phyloP scores from a whole-genome alignment of 2,113 vertebrate species.

The Entelurus aequoreus region DNA sequence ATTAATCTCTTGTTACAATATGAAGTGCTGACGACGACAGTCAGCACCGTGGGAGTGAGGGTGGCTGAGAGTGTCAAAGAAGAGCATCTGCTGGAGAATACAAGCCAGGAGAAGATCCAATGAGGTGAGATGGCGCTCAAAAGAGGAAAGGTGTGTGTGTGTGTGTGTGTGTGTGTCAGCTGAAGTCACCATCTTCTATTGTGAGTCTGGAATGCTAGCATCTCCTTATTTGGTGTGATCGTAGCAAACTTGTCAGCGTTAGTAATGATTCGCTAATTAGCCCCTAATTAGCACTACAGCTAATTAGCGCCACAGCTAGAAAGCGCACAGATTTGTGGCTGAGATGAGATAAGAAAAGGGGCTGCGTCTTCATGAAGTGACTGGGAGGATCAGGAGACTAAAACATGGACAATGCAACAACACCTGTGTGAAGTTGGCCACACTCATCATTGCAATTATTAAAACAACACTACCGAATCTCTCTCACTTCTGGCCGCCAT shows the following conservation, averaged over 20 bases:
- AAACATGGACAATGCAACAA: neutral
- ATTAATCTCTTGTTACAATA: slow-evolving; percentile 52
- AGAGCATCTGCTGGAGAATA: neutral
- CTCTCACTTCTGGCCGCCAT: no score
- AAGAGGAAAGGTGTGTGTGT: neutral
- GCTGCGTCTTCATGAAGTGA: neutral
- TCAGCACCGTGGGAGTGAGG: slow-evolving; percentile 33
- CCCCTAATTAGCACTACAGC: neutral
- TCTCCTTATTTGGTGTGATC: neutral
- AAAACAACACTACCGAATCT: no score
- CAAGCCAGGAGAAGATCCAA: slow-evolving; percentile 25
- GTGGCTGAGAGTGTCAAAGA: neutral
- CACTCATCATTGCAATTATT: no score
- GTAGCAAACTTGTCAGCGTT: neutral
- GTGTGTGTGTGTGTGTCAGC: neutral
- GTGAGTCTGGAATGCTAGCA: neutral
- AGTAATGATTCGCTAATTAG: no score
- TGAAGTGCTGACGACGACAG: slow-evolving; percentile 42
- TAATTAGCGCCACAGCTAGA: neutral
- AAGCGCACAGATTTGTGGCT: neutral
- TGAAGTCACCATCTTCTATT: no score
- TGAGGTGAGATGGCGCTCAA: slow-evolving; percentile 21
- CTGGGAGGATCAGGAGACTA: neutral
- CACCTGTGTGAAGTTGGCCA: neutral
- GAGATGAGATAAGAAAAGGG: neutral